These are phyloP conservation scores for Chrysina gloriosa DNA, from an alignment of 2,888 invertebrate species.

Conservation along the genomic window DNA sequence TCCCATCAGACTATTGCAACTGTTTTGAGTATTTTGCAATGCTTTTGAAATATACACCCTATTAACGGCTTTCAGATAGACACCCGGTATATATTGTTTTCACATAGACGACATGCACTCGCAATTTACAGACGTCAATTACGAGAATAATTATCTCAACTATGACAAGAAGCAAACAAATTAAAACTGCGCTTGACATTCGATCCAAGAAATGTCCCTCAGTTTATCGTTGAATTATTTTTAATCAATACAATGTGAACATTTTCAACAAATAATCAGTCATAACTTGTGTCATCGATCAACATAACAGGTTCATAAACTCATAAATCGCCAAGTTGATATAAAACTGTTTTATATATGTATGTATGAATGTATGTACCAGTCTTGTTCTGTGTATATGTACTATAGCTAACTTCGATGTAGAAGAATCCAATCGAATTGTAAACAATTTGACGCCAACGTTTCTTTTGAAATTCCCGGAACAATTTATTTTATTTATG, in stretches of 20 bases:
- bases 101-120: no score
- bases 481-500: constrained; percentile 5
- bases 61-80: no score
- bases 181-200: not conserved
- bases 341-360: constrained; percentile 8
- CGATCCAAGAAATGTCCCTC: no score
- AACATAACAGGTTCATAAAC: constrained; percentile 21
- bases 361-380: not conserved
- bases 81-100: not conserved
- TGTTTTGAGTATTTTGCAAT: no score
- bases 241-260: constrained; percentile 3
- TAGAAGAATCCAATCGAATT: constrained; percentile 12
- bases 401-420: no score
- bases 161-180: not conserved
- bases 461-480: not conserved
- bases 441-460: constrained; percentile 26
- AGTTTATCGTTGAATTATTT: constrained; percentile 4
- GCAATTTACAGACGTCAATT: not conserved
- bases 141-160: not conserved
- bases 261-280: not conserved
- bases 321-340: constrained; percentile 16
- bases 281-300: not conserved
- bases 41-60: no score
- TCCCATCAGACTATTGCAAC: no score
- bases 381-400: no score